Base-by-base conservation (phyloP, 2,888 invertebrate genomes). In the Dyspetes luteomarginatus region DNA sequence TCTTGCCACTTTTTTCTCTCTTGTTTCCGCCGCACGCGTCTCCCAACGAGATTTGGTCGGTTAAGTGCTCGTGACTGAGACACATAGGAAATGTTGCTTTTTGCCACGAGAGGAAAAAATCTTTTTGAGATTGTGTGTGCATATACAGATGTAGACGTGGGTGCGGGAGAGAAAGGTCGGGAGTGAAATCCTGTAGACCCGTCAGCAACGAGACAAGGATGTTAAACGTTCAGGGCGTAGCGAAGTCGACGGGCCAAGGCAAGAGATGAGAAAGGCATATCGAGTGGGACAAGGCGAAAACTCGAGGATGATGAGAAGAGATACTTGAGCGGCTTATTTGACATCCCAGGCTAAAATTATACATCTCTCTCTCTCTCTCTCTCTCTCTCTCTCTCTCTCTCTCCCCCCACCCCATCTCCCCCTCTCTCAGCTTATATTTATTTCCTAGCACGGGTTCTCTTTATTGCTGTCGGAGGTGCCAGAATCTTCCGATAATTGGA, bases 211-310 rank as follows among this genome's bases (percentile, higher is more conserved):
- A 60, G 48, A 74, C 60, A 56, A 65, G 77, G 75, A 83, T 78
- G 81, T 82, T 83, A 84, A 82, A 83, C 78, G 82, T 81, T 83
- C 52, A 60, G 77, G 82, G 82, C 84, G 77, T 84, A 78, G 64
- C 74, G 75, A 82, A 82, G 82, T 81, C 78, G 80, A 76, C 83
- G 82, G 81, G 36, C 77, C 82, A 67, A 19, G 45, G 28, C 77
- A 52, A 65, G 30, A 12, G 30, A 26, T 15, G 50, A 43, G 67
- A 43, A 62, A 60, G 62, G n/a, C 69, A 30, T 48, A 65, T 77
- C 69, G 73, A 52, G 68, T 24, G 17, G 22, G 77, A 74, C 73
- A 76, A 56, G 12, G 36, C 48, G 73, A 15, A 67, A 28, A 62
- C 17, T 28, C 24, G 30, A 56, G 26, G 56, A 64, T 68, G 68